A percentile compares a stretch with the other conserved stretches of the same genome.
Conservation (phyloP, 2,888 invertebrate species). For the Holacanthella duospinosa region DNA sequence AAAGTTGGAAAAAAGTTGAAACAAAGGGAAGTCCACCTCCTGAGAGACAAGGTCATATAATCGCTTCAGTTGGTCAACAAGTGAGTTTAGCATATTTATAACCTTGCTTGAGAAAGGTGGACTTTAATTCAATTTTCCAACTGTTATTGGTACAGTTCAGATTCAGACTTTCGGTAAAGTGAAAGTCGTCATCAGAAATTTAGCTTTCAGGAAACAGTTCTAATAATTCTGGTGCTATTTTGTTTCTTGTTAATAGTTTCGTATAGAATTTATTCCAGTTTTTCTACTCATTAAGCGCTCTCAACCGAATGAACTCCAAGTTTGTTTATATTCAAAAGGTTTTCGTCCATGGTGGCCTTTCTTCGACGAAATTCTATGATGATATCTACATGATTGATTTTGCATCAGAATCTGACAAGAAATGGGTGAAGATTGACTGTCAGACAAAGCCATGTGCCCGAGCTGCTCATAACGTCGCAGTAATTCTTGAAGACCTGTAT, state of each 20-base stretch:
- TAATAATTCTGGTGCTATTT: too few relatives aligned
- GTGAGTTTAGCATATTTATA: neutral
- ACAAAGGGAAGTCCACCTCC: neutral
- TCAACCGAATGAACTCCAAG: too few relatives aligned
- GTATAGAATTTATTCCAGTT: too few relatives aligned
- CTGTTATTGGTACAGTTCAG: too few relatives aligned
- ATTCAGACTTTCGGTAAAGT: too few relatives aligned
- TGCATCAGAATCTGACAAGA: neutral
- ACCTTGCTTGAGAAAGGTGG: too few relatives aligned
- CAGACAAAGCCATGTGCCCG: neutral
- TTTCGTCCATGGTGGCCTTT: neutral
- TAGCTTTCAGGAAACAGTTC: too few relatives aligned
- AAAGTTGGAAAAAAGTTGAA: neutral
- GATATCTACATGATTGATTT: slow-evolving; percentile 1
- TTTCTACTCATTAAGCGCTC: too few relatives aligned
- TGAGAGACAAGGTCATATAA: neutral
- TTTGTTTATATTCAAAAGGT: too few relatives aligned
- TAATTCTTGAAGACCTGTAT: neutral
- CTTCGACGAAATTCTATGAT: neutral
- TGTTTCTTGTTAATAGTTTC: too few relatives aligned
- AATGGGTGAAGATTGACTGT: neutral
- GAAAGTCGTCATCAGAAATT: too few relatives aligned
- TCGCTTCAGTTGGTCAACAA: neutral
- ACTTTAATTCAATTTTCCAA: too few relatives aligned
- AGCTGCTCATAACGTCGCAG: slow-evolving; percentile 2